Evolutionary conservation across 53 echinoderm and acorn worm species (phyloP), one percentile per base, ranked within the genome.

Genomic region (Holothuria leucospilota): DNA sequence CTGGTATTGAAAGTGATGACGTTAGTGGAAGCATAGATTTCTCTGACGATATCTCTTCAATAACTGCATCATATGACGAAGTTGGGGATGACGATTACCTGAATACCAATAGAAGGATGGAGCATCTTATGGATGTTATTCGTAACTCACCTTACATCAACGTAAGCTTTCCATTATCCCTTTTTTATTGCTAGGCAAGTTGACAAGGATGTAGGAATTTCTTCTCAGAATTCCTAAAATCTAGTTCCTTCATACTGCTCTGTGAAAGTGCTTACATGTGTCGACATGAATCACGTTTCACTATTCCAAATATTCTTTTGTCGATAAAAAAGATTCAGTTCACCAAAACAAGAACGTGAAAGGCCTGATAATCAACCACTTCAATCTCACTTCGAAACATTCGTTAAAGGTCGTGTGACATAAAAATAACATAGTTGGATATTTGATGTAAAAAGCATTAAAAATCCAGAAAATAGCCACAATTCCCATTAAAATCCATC

Each of bases 131-230:
- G 79, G 79, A 78, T 27, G 79, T 78, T 29, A 78, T 78, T 58
- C 79, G 79, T 26, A 78, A 78, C 59, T 78, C 79, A 18, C 79
- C 79, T 11, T 78, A 78, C 29, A 78, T 78, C 56, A 78, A 78
- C 42, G 74, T 74, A 39, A 74, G 74, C 29, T 78, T 34, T n/a
- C 23, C 14, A 14, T 34, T 29, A 25, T 56, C 18, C 18, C 56
- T 56, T 56, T n/a, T 18, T 18, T 16, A 56, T 56, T 15, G 16
- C 1, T 56, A 18, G 56, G 3, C 18, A 16, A 49, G 4, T 56
- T 56, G 56, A 56, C 4, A 18, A 56, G 56, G 16, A 56, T 0
- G 8, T 18, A 0, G 56, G 8, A 8, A 64, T 56, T 18, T 18
- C 49, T 56, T 56, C 18, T 56, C 16, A 11, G 6, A 49, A 49